Conservation (phyloP, 2,113 vertebrate genomes). For the Microtus richardsoni region DNA sequence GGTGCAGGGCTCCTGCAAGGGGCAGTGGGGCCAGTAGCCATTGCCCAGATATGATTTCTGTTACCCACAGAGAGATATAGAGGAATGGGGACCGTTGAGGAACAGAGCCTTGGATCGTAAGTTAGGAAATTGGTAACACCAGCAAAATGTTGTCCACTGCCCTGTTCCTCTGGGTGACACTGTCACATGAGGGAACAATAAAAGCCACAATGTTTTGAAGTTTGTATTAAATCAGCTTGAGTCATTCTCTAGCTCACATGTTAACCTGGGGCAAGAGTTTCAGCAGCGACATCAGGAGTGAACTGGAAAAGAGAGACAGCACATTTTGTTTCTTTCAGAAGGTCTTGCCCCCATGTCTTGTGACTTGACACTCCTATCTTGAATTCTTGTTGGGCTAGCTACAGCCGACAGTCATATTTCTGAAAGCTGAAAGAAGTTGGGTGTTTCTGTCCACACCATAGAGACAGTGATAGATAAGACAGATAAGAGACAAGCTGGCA, state of each 20-base stretch:
- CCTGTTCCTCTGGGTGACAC: not conserved
- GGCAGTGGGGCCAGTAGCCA: too few species aligned
- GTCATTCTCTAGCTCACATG: not conserved
- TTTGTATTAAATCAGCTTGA: not conserved
- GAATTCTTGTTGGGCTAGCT: not conserved
- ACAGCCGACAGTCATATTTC: not conserved
- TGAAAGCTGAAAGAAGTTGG: not conserved
- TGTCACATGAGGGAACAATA: not conserved
- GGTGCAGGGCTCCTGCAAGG: not conserved
- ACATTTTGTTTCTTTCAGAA: not conserved
- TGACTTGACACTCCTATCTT: not conserved
- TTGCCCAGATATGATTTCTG: not conserved
- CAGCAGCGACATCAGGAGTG: not conserved
- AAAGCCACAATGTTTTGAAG: too few species aligned
- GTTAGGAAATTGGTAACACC: not conserved
- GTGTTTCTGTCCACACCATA: not conserved
- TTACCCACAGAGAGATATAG: too few species aligned
- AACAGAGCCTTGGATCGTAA: not conserved
- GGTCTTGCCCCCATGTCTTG: not conserved
- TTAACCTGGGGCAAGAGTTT: not conserved
- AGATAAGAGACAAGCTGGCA: not conserved
- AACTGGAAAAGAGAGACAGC: not conserved
- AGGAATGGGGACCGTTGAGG: not conserved
- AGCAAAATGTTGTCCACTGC: rapidly evolving
- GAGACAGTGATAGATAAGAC: not conserved